A percentile compares a stretch with the other conserved stretches of the same genome.
Conservation (phyloP, 2,113 vertebrate genomes). For the Ammodytes dubius region DNA sequence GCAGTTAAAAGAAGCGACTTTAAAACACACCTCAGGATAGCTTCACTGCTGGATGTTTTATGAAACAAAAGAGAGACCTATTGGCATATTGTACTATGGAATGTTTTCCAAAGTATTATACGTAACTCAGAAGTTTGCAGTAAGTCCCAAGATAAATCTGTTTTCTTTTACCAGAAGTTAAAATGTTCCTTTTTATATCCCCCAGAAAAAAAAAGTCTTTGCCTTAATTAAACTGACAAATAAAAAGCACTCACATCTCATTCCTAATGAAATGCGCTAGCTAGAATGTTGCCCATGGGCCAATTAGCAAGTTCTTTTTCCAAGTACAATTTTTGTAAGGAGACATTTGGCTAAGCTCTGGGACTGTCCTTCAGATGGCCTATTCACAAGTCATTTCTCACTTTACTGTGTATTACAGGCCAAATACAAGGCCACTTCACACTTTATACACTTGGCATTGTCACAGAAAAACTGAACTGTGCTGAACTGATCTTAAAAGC, state of each 20-base stretch:
- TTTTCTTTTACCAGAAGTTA: not conserved
- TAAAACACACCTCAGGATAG: too few relatives aligned
- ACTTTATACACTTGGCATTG: too few relatives aligned
- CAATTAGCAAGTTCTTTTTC: conserved; percentile 49
- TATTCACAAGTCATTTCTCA: conserved; percentile 31
- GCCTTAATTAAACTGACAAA: conserved; percentile 34
- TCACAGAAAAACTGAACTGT: too few relatives aligned
- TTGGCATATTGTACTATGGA: not conserved
- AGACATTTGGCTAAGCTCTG: conserved; percentile 32
- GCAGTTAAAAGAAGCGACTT: too few relatives aligned
- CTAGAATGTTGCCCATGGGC: conserved; percentile 11
- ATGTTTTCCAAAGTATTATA: not conserved
- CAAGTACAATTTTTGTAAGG: conserved; percentile 35
- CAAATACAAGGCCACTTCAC: too few relatives aligned
- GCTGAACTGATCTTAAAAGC: too few relatives aligned
- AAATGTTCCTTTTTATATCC: not conserved
- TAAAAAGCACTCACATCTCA: conserved; percentile 17
- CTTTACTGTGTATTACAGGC: conserved; percentile 7
- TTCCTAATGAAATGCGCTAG: conserved; percentile 37
- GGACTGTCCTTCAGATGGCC: conserved; percentile 32
- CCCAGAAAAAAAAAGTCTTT: conserved; percentile 3
- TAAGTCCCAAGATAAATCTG: not conserved
- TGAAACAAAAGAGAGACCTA: too few relatives aligned
- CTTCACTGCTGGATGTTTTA: too few relatives aligned
- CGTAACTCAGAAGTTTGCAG: not conserved